phyloP scores from a whole-genome alignment of 2,113 vertebrate genomes.

The Uria aalge region DNA sequence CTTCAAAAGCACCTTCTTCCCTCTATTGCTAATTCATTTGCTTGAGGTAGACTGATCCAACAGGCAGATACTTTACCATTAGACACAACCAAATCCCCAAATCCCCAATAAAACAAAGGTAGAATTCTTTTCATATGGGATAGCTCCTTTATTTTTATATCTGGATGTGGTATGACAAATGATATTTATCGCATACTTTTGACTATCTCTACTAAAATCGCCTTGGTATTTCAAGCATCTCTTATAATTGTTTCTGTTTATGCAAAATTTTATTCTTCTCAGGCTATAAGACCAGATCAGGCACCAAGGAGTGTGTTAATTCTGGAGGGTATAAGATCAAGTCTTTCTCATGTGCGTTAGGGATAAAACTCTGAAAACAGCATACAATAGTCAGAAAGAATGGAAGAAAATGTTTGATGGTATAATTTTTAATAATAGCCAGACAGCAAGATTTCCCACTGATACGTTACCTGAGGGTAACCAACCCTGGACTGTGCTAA shows the following conservation, averaged over 20 bases:
- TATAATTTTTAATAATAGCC: not conserved
- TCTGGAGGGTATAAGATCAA: not conserved
- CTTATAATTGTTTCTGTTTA: not conserved
- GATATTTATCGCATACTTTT: not conserved
- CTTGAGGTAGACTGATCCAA: not conserved
- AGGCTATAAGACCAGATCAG: not conserved
- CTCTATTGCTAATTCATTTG: not conserved
- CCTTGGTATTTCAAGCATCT: not conserved
- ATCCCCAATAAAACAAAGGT: not conserved
- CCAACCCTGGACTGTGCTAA: not conserved
- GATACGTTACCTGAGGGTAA: not conserved
- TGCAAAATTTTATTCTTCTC: not conserved
- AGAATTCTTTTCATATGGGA: not conserved
- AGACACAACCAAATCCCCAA: not conserved
- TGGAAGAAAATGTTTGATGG: not conserved
- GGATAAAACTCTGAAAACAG: not conserved
- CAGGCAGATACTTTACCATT: not conserved
- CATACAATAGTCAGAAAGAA: not conserved
- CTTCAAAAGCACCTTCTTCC: not conserved
- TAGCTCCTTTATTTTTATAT: not conserved
- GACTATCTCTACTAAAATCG: not conserved
- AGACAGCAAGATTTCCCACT: not conserved
- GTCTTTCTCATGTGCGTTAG: not conserved
- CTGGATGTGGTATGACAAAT: not conserved
- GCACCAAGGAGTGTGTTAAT: not conserved